These are phyloP conservation scores for Phylloscopus trochiloides DNA, from an alignment of 2,113 vertebrate species.

Conservation along the genomic window DNA sequence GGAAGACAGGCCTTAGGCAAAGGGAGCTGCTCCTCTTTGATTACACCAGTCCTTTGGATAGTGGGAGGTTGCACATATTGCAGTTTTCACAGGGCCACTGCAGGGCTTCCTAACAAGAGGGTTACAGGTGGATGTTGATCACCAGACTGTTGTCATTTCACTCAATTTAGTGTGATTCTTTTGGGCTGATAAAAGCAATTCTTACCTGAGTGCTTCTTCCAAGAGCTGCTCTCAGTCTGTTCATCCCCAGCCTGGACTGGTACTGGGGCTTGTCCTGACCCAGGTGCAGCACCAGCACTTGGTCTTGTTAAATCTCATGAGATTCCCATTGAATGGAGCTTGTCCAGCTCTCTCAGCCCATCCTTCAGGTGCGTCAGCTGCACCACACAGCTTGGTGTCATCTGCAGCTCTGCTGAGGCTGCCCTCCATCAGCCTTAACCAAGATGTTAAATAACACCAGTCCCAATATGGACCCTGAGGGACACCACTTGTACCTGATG, in stretches of 20 bases:
- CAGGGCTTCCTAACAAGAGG: not conserved
- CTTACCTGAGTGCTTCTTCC: not conserved
- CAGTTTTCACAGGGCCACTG: not conserved
- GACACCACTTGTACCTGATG: not conserved
- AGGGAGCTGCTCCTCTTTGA: not conserved
- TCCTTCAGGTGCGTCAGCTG: not conserved
- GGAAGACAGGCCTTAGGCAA: not conserved
- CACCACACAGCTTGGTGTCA: not conserved
- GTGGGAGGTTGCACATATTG: not conserved
- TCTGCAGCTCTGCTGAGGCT: not conserved
- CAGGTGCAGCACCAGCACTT: no score
- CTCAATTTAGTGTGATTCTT: not conserved
- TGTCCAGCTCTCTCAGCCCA: not conserved
- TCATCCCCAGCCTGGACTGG: not conserved
- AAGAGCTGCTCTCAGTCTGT: not conserved
- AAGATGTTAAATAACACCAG: not conserved
- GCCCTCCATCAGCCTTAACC: accelerated
- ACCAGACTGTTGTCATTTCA: not conserved
- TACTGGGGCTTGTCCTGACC: not conserved
- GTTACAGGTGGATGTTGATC: not conserved
- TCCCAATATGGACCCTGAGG: not conserved
- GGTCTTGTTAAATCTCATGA: not conserved
- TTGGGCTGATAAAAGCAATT: not conserved
- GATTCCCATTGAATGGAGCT: accelerated
- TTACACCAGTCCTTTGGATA: not conserved